Base-by-base conservation (phyloP, 2,888 invertebrate genomes). In the Atethmia centrago region DNA sequence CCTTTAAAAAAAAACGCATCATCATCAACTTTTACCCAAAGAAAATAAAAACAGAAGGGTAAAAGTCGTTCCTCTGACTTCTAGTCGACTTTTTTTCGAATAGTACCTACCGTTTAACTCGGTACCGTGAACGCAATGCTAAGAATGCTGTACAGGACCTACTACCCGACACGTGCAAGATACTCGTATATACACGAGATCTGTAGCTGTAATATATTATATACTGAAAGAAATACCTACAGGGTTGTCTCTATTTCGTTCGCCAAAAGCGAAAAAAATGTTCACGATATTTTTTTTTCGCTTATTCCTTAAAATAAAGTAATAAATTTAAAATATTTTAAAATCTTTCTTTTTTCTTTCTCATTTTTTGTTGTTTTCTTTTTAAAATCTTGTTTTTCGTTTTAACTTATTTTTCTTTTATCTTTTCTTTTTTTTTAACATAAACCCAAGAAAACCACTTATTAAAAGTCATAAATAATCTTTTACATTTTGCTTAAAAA, bases 131-230 rank as follows among this genome's bases (percentile, higher is more conserved):
- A 40, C 25, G 51, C 40, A 61, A 49, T 59, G 45, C 28, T 28
- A 70, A 49, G 59, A 47, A 79, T 40, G 51, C 47, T 45, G 51
- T 61, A 28, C n/a, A n/a, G n/a, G n/a, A n/a, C n/a, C n/a, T n/a
- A n/a, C 45, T 31, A 45, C 59, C 8, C 59, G 21, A 70, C 51
- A 78, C 53, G 53, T 59, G 40, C 40, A 53, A 5, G 19, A n/a
- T 16, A 16, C n/a, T n/a, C n/a, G n/a, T n/a, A n/a, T n/a, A n/a
- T n/a, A 66, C 21, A 45, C 36, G 1, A 58, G 42, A 8, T n/a
- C 21, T 25, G 42, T 16, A 42, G 19, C 8, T 19, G 19, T 5
- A 31, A 12, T 8, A 25, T 8, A 55, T 9, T 25, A n/a, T n/a
- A n/a, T n/a, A n/a, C 9, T 19, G 40, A 40, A 42, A 40, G 25